Evolutionary conservation across 2,113 vertebrate species (phyloP).

Genomic region (Cololabis saira): DNA sequence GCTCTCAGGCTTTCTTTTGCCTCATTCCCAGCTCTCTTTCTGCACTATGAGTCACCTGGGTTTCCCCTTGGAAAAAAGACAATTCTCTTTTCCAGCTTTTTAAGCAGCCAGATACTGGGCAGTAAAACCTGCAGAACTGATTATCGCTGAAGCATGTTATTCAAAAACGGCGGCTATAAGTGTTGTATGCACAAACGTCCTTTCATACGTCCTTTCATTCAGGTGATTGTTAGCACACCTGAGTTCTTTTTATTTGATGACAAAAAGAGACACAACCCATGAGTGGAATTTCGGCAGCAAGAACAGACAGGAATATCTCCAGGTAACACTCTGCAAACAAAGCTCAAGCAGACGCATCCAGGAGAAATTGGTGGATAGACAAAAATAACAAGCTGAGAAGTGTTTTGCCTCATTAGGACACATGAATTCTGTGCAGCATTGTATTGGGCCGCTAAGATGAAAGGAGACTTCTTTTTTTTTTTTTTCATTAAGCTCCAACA

Average conservation of each 20-base stretch:
- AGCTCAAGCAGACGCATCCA: slow-evolving; percentile 41
- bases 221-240: slow-evolving; percentile 82
- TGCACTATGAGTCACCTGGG: slow-evolving; percentile 73
- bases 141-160: slow-evolving; percentile 36
- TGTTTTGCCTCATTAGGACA: slow-evolving; percentile 48
- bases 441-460: slow-evolving; percentile 27
- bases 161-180: slow-evolving; percentile 45
- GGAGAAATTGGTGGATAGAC: slow-evolving; percentile 46
- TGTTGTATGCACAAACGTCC: slow-evolving; percentile 65
- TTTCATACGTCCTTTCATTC: slow-evolving; percentile 58
- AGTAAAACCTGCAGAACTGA: slow-evolving; percentile 30
- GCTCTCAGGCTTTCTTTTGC: slow-evolving; percentile 65
- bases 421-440: slow-evolving; percentile 7
- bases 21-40: slow-evolving; percentile 62
- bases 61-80: slow-evolving; percentile 52
- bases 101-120: slow-evolving; percentile 30
- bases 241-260: slow-evolving; percentile 83
- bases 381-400: slow-evolving; percentile 42
- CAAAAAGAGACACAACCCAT: slow-evolving; percentile 85
- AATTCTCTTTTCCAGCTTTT: slow-evolving; percentile 31
- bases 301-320: slow-evolving; percentile 81
- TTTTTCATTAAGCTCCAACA: slow-evolving; percentile 3
- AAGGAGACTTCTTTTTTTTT: not conserved
- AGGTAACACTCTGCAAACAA: slow-evolving; percentile 71
- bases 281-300: slow-evolving; percentile 78